Conservation (phyloP, 2,797 vertebrate genomes). For the Ataeniobius toweri region DNA sequence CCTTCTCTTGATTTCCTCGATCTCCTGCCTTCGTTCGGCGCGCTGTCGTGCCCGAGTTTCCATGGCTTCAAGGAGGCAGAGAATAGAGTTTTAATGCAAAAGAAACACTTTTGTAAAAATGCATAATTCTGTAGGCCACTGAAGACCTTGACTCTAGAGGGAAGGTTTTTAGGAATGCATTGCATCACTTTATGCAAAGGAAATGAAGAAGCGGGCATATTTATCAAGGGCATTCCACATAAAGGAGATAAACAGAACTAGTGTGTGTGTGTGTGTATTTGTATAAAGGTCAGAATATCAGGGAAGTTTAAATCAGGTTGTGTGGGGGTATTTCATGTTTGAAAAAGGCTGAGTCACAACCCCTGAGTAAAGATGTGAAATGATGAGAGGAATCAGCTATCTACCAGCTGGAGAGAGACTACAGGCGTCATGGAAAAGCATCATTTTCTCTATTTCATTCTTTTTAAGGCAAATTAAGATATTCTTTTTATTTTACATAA, state of each 20-base stretch:
- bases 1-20: conserved; percentile 86
- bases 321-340: not conserved
- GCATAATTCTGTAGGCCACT: not conserved
- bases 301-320: not conserved
- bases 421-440: not conserved
- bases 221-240: not conserved
- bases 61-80: conserved; percentile 83
- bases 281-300: not conserved
- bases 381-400: not conserved
- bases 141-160: not conserved
- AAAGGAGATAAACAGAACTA: not conserved
- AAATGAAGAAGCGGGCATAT: not conserved
- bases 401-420: not conserved
- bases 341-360: not conserved
- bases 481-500: not conserved
- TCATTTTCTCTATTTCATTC: not conserved
- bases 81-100: not conserved
- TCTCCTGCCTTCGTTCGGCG: conserved; percentile 81
- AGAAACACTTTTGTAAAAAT: not conserved
- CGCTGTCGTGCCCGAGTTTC: conserved; percentile 88
- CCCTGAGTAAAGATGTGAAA: not conserved
- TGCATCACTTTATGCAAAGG: not conserved
- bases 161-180: not conserved
- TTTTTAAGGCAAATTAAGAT: not conserved
- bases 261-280: not conserved